These are phyloP conservation scores for Lutjanus argentimaculatus DNA, from an alignment of 2,797 vertebrate species.

Conservation along the genomic window DNA sequence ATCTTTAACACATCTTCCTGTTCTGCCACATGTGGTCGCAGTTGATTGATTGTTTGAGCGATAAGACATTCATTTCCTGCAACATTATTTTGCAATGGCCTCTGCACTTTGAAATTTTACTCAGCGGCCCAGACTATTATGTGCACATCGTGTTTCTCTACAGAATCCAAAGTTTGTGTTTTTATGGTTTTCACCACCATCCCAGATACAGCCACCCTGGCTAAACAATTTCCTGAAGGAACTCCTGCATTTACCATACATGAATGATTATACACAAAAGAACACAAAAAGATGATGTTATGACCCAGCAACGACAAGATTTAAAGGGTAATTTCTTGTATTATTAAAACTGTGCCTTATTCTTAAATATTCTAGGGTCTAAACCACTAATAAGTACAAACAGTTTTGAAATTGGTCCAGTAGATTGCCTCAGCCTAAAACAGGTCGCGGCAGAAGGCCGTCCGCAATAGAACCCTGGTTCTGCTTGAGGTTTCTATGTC, in stretches of 20 bases:
- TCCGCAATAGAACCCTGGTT: too few species aligned
- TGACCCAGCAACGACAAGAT: not conserved
- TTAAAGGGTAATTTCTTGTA: too few species aligned
- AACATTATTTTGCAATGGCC: not conserved
- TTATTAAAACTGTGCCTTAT: too few species aligned
- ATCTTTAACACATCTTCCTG: slow-evolving; percentile 17
- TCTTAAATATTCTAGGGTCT: too few species aligned
- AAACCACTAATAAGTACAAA: too few species aligned
- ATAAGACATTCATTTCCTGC: slow-evolving; percentile 37
- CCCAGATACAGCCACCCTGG: too few species aligned
- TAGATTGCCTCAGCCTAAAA: too few species aligned
- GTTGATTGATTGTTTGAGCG: slow-evolving; percentile 5
- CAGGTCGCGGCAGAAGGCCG: too few species aligned
- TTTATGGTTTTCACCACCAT: not conserved
- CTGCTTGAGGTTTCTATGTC: too few species aligned
- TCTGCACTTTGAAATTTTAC: slow-evolving; percentile 9
- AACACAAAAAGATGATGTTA: not conserved
- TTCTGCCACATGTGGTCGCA: not conserved
- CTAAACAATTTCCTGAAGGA: not conserved
- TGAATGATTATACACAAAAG: not conserved
- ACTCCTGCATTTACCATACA: not conserved
- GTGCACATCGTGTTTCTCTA: not conserved
- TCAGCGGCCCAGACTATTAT: slow-evolving; percentile 1
- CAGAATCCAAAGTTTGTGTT: not conserved
- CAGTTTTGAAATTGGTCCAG: too few species aligned